Evolutionary conservation across 1,140 invertebrate species (phyloP).

Genomic region (Mylabris phalerata): DNA sequence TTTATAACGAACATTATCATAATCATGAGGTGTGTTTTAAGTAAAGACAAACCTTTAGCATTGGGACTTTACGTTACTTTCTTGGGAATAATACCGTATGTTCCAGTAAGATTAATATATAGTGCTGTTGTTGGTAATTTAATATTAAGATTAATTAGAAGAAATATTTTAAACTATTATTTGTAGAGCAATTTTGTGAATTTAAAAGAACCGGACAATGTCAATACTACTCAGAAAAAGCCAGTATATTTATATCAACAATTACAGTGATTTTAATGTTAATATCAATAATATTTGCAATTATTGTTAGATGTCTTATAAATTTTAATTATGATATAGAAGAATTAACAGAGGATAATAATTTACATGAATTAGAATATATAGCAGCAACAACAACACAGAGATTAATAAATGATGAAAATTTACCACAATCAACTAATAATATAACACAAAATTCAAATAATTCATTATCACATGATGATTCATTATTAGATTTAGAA

Average conservation of each 20-base stretch:
- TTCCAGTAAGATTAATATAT: conserved; percentile 51
- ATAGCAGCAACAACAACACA: conserved; percentile 7
- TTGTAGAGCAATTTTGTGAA: conserved; percentile 22
- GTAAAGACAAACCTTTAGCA: conserved; percentile 52
- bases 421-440: neutral
- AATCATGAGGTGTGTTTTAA: conserved; percentile 46
- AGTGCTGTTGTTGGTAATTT: conserved; percentile 43
- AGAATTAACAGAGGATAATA: conserved; percentile 1
- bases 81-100: conserved; percentile 47
- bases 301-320: conserved; percentile 12
- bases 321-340: neutral
- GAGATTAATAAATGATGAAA: conserved; percentile 17
- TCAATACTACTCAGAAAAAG: conserved; percentile 26
- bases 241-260: conserved; percentile 25
- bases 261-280: conserved; percentile 25
- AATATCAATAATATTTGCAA: conserved; percentile 19
- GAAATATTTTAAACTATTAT: neutral
- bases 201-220: conserved; percentile 20
- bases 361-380: conserved; percentile 8
- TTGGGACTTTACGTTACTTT: conserved; percentile 51
- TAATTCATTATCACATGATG: conserved; percentile 10
- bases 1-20: conserved; percentile 53
- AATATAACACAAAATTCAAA: neutral
- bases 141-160: neutral
- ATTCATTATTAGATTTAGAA: conserved; percentile 23